These are phyloP conservation scores for Hassar affinis DNA, from an alignment of 2,113 vertebrate species.

Conservation along the genomic window DNA sequence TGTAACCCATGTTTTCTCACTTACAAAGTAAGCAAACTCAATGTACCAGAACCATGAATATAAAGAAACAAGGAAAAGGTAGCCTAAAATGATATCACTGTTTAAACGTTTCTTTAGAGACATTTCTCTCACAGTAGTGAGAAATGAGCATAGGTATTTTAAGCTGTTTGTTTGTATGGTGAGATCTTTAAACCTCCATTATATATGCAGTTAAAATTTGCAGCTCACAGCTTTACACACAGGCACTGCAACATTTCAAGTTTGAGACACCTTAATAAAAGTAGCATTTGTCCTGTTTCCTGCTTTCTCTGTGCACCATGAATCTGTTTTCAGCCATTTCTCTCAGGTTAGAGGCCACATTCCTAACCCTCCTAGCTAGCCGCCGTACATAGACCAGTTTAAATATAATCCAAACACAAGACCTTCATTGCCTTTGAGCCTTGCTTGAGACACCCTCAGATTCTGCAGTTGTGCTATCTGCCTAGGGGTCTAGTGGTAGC, in stretches of 20 bases:
- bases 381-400: not conserved
- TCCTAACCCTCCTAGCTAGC: slow-evolving; percentile 1
- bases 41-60: not conserved
- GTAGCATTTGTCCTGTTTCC: not conserved
- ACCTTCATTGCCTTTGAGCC: slow-evolving; percentile 1
- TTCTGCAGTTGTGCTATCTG: not conserved
- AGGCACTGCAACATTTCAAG: not conserved
- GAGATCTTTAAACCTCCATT: slow-evolving; percentile 24
- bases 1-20: slow-evolving; percentile 22
- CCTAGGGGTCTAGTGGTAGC: not conserved
- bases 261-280: not conserved
- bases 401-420: slow-evolving; percentile 31
- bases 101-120: slow-evolving; percentile 39
- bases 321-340: not conserved
- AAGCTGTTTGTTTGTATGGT: slow-evolving; percentile 35
- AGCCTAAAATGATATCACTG: not conserved
- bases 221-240: not conserved
- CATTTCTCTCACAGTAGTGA: slow-evolving; percentile 19
- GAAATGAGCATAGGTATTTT: not conserved
- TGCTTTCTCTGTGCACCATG: not conserved
- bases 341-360: slow-evolving; percentile 30
- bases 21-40: not conserved
- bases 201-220: not conserved
- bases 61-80: not conserved
- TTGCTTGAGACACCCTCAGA: not conserved